Percentiles rank a stretch among this genome's conserved stretches.
Evolutionary conservation across 2,888 invertebrate genomes (phyloP).

Genomic region (Phortica magna): DNA sequence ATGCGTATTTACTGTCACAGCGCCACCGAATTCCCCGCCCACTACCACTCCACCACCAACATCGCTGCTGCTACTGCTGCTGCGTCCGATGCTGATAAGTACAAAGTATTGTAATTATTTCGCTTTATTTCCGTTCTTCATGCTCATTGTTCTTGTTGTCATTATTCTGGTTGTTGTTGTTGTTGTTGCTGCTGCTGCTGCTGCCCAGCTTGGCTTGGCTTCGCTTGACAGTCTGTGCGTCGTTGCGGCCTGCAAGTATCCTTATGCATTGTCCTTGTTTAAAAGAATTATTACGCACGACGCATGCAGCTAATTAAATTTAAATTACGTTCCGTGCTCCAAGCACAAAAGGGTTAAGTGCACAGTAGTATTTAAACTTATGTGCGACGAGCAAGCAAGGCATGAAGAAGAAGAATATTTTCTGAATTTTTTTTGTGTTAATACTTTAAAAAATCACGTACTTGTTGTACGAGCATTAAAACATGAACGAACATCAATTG

Average conservation of each 20-base stretch:
- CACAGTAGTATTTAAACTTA: not conserved
- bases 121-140: constrained; percentile 27
- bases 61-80: not conserved
- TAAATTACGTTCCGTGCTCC: constrained; percentile 53
- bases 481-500: not conserved
- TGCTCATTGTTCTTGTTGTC: not conserved
- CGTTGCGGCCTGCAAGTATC: constrained; percentile 29
- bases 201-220: not conserved
- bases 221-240: not conserved
- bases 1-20: constrained; percentile 32
- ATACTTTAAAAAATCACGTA: not conserved
- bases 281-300: constrained; percentile 50
- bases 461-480: not conserved
- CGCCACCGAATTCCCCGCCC: not conserved
- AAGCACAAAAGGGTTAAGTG: constrained; percentile 30
- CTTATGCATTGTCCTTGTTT: constrained; percentile 38
- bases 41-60: not conserved
- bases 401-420: not conserved
- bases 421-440: not conserved
- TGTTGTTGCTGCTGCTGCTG: not conserved
- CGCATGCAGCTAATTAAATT: constrained; percentile 58
- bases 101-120: constrained; percentile 54
- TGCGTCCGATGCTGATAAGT: constrained; percentile 39
- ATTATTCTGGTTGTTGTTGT: not conserved
- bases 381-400: not conserved